Conservation (phyloP, 2,888 invertebrate species). For the Notodonta dromedarius region DNA sequence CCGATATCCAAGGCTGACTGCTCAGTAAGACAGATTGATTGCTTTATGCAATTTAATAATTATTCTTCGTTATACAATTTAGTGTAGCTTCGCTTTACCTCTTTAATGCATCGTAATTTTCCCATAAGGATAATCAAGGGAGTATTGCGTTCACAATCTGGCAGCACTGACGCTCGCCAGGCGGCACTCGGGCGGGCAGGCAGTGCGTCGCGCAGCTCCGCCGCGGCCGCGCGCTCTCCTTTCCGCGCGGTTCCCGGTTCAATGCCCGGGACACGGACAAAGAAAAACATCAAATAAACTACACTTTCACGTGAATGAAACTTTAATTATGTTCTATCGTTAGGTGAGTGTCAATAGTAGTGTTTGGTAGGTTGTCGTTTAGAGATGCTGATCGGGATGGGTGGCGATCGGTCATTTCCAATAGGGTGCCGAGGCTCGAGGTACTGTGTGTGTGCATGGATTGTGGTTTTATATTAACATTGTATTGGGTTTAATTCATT, state of each 20-base stretch:
- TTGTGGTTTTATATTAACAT: neutral
- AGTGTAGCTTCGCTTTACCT: too few species aligned
- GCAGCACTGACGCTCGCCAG: constrained; percentile 21
- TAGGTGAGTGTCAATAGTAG: neutral
- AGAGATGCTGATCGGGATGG: constrained; percentile 1
- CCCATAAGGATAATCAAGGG: neutral
- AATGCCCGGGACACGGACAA: constrained; percentile 27
- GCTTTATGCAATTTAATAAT: too few species aligned
- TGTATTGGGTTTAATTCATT: neutral
- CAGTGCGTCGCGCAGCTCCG: constrained; percentile 53
- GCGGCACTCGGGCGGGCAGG: constrained; percentile 25
- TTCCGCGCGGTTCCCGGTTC: constrained; percentile 30
- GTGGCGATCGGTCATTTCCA: constrained; percentile 3
- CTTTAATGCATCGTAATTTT: neutral
- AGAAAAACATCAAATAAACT: constrained; percentile 3
- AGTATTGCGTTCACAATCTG: neutral
- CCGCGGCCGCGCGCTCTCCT: constrained; percentile 31
- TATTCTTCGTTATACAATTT: too few species aligned
- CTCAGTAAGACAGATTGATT: too few species aligned
- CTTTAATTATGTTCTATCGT: neutral
- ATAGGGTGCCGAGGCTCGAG: constrained; percentile 1
- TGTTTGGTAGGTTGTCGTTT: neutral
- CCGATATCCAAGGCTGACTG: too few species aligned
- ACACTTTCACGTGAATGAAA: neutral
- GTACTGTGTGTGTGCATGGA: neutral